Conservation (phyloP, 2,797 vertebrate genomes). For the Anguilla megastoma region DNA sequence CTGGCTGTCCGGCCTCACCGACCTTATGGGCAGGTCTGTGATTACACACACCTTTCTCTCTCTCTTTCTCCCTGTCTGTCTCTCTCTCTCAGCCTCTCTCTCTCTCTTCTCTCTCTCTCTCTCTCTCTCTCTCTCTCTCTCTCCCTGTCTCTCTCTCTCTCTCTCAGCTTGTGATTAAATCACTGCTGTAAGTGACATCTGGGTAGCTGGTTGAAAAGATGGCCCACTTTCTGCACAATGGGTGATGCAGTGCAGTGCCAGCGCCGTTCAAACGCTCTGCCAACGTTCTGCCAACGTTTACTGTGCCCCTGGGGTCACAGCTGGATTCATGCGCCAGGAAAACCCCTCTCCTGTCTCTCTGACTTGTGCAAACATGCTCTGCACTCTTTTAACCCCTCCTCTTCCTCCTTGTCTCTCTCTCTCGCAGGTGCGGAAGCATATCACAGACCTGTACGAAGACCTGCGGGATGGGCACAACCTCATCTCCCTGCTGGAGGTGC, state of each 20-base stretch:
- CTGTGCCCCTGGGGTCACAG: background rate
- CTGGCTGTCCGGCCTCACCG: background rate
- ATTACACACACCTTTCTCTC: background rate
- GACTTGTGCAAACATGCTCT: background rate
- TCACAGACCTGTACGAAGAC: constrained; percentile 87
- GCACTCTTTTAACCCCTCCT: background rate
- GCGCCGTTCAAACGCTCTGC: background rate
- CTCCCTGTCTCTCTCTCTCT: background rate
- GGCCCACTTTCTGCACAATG: constrained; percentile 17
- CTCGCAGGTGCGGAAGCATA: constrained; percentile 61
- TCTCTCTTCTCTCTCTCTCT: no score
- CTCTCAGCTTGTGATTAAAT: background rate
- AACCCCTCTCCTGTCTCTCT: background rate
- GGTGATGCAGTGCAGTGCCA: background rate
- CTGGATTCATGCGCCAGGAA: background rate
- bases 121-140: background rate
- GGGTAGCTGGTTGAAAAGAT: constrained; percentile 11
- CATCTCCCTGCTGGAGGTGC: constrained; percentile 85
- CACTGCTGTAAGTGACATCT: background rate
- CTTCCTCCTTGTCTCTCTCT: constrained; percentile 27
- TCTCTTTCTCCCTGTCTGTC: background rate
- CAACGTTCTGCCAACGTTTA: background rate
- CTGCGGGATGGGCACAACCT: constrained; percentile 86
- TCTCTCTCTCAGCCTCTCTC: no score
- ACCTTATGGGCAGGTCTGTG: background rate